A percentile compares a stretch with the other conserved stretches of the same genome.
Evolutionary conservation across 2,113 vertebrate genomes (phyloP).

Genomic region (Cyanocitta stelleri): DNA sequence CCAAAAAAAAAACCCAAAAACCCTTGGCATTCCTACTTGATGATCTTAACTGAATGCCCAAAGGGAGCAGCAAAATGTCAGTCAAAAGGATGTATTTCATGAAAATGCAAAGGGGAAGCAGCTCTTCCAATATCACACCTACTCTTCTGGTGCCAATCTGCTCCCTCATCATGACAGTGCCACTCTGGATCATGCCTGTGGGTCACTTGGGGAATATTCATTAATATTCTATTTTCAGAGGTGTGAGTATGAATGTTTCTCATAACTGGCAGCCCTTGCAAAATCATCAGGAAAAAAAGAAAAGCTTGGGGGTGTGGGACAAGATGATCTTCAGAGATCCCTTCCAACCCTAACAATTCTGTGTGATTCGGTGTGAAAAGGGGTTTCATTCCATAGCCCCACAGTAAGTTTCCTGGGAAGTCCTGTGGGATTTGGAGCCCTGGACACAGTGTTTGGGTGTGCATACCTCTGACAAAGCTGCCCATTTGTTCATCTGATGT

Average conservation of each 20-base stretch:
- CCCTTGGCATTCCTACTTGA: background rate
- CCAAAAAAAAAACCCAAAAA: background rate
- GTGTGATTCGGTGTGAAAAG: background rate
- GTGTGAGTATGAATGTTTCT: background rate
- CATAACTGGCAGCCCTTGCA: background rate
- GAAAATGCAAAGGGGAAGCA: background rate
- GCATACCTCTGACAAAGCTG: background rate
- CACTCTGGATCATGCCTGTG: background rate
- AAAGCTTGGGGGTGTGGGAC: background rate
- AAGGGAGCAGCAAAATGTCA: background rate
- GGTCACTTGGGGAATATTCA: background rate
- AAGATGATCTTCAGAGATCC: background rate
- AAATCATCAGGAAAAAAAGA: background rate
- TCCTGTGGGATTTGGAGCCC: background rate
- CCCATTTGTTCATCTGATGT: background rate
- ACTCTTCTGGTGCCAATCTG: background rate
- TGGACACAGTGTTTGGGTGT: background rate
- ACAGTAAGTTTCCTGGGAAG: background rate
- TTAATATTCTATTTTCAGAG: background rate
- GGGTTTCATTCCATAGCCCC: background rate
- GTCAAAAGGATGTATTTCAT: background rate
- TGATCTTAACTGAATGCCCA: background rate
- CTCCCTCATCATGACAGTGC: background rate
- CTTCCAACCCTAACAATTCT: background rate
- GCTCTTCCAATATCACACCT: background rate